Evolutionary conservation across 1,140 invertebrate genomes (phyloP).

Genomic region (Polyergus mexicanus): DNA sequence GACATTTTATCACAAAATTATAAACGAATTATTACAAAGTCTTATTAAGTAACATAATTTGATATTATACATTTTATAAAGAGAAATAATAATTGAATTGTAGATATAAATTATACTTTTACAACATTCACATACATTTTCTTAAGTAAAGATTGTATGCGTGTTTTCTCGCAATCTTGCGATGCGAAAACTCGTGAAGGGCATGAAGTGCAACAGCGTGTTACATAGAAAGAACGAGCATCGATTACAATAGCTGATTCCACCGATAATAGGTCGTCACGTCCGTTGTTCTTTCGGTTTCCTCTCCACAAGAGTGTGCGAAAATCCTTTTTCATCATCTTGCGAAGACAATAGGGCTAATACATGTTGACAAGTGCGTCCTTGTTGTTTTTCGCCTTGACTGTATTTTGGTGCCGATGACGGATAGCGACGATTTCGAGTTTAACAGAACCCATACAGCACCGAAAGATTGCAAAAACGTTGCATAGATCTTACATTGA

Average conservation of each 20-base stretch:
- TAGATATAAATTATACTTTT: background rate
- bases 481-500: too few relatives aligned
- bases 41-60: too few relatives aligned
- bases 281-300: background rate
- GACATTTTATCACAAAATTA: too few relatives aligned
- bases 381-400: conserved; percentile 31
- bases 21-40: too few relatives aligned
- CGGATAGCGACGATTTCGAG: conserved; percentile 22
- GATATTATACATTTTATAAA: too few relatives aligned
- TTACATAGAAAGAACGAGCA: background rate
- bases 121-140: background rate
- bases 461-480: too few relatives aligned
- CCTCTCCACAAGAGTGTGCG: conserved; percentile 20
- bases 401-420: background rate
- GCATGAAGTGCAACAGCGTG: background rate
- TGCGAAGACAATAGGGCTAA: conserved; percentile 32
- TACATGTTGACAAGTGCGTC: background rate
- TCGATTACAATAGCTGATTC: conserved; percentile 29
- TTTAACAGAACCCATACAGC: conserved; percentile 10
- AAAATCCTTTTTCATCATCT: conserved; percentile 37
- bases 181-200: conserved; percentile 2
- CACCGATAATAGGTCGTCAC: conserved; percentile 15
- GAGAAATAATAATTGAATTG: conserved; percentile 1
- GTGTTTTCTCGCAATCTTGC: background rate
- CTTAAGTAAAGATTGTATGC: background rate